These are phyloP conservation scores for Vanacampus margaritifer DNA, from an alignment of 2,113 vertebrate genomes.

Conservation along the genomic window DNA sequence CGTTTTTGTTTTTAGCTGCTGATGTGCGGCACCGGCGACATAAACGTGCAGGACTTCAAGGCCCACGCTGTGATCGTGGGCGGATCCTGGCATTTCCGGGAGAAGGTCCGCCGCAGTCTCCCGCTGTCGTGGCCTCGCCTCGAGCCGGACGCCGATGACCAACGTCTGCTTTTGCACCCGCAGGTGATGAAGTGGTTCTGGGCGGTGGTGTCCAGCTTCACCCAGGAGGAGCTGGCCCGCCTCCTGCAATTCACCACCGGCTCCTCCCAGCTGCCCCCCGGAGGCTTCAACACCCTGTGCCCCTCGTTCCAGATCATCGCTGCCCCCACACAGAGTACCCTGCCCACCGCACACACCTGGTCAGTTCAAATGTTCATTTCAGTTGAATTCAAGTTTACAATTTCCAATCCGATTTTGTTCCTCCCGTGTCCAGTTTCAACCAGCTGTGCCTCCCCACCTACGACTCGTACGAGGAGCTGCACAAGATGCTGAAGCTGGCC, in stretches of 20 bases:
- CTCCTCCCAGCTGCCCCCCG: conserved; percentile 93
- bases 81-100: conserved; percentile 96
- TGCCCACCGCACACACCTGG: conserved; percentile 99
- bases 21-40: conserved; percentile 97
- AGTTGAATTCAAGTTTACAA: no score
- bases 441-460: conserved; percentile 99
- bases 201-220: conserved; percentile 96
- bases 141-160: background rate
- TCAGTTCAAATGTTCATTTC: conserved; percentile 24
- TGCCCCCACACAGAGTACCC: conserved; percentile 90
- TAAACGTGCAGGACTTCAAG: conserved; percentile 96
- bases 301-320: conserved; percentile 98
- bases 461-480: conserved; percentile 97
- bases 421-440: conserved; percentile 85
- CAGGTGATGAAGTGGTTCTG: conserved; percentile 99
- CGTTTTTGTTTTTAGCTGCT: conserved; percentile 76
- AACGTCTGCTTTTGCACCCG: background rate
- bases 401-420: background rate
- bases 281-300: conserved; percentile 94
- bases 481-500: conserved; percentile 97
- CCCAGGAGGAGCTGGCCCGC: conserved; percentile 94
- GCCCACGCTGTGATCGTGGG: conserved; percentile 94
- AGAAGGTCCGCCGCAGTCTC: conserved; percentile 77
- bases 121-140: background rate
- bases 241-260: conserved; percentile 98